Conservation (phyloP, 1,140 invertebrate species). For the Pseudomyrmex sp. region DNA sequence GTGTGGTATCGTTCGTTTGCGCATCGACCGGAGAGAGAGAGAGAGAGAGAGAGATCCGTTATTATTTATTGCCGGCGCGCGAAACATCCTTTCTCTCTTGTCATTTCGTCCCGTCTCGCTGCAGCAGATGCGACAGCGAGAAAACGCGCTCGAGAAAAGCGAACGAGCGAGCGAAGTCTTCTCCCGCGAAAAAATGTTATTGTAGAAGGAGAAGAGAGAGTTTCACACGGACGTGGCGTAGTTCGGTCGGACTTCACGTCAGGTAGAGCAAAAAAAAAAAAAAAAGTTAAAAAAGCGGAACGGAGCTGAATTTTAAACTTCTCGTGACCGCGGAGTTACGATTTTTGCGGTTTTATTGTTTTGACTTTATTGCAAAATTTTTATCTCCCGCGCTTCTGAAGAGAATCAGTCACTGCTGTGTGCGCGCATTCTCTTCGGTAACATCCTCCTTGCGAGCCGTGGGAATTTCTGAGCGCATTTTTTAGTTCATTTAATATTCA, state of each 20-base stretch:
- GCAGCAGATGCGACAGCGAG: slow-evolving; percentile 35
- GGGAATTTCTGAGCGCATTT: background rate
- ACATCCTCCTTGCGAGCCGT: background rate
- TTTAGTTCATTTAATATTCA: slow-evolving; percentile 21
- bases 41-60: slow-evolving; percentile 39
- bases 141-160: slow-evolving; percentile 29
- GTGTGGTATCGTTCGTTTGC: slow-evolving; percentile 39
- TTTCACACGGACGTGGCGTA: slow-evolving; percentile 4
- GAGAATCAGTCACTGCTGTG: background rate
- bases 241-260: slow-evolving; percentile 33
- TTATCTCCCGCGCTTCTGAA: background rate
- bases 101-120: slow-evolving; percentile 11
- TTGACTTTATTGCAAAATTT: slow-evolving; percentile 48
- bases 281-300: slow-evolving; percentile 50
- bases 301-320: slow-evolving; percentile 53
- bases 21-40: slow-evolving; percentile 37
- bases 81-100: slow-evolving; percentile 43
- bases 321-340: slow-evolving; percentile 22
- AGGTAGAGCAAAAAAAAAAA: background rate
- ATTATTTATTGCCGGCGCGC: slow-evolving; percentile 66
- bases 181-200: slow-evolving; percentile 43
- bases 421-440: background rate
- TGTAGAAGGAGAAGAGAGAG: slow-evolving; percentile 4
- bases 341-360: slow-evolving; percentile 44
- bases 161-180: slow-evolving; percentile 12